Percentiles rank a stretch among this genome's conserved stretches.
These are phyloP conservation scores for Harpalus rufipes DNA, from an alignment of 2,888 invertebrate genomes.

Conservation along the genomic window DNA sequence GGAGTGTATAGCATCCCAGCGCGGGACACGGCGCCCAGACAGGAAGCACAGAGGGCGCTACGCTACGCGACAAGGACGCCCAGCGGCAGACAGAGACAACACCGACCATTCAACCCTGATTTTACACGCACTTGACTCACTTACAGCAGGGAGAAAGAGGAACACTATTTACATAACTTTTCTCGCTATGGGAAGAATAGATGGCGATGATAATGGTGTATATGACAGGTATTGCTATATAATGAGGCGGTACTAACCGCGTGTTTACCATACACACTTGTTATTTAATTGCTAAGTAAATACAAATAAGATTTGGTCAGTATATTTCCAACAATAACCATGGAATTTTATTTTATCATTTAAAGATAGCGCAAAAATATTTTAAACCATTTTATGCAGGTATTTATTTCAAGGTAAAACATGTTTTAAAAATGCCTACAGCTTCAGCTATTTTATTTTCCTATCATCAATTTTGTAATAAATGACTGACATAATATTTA, in stretches of 20 bases:
- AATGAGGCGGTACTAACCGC: constrained; percentile 46
- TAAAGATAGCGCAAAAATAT: no score
- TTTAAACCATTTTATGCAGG: no score
- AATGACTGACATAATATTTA: no score
- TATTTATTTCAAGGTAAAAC: no score
- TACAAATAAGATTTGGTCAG: no score
- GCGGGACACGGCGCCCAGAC: constrained; percentile 60
- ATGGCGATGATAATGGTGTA: constrained; percentile 1
- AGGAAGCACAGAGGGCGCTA: constrained; percentile 68
- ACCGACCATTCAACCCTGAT: constrained; percentile 77
- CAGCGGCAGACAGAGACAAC: constrained; percentile 58
- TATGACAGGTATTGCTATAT: constrained; percentile 47
- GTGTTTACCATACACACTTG: constrained; percentile 17
- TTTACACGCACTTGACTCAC: constrained; percentile 82
- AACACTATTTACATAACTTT: constrained; percentile 75
- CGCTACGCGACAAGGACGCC: constrained; percentile 68
- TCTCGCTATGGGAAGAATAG: constrained; percentile 68
- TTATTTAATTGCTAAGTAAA: no score
- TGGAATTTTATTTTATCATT: no score
- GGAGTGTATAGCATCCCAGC: constrained; percentile 44
- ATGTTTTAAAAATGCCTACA: no score
- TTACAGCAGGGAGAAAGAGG: constrained; percentile 56
- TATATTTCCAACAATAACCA: no score
- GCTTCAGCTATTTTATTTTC: no score
- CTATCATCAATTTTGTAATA: no score